These are phyloP conservation scores for Psittacula echo DNA, from an alignment of 2,797 vertebrate species.

Conservation along the genomic window DNA sequence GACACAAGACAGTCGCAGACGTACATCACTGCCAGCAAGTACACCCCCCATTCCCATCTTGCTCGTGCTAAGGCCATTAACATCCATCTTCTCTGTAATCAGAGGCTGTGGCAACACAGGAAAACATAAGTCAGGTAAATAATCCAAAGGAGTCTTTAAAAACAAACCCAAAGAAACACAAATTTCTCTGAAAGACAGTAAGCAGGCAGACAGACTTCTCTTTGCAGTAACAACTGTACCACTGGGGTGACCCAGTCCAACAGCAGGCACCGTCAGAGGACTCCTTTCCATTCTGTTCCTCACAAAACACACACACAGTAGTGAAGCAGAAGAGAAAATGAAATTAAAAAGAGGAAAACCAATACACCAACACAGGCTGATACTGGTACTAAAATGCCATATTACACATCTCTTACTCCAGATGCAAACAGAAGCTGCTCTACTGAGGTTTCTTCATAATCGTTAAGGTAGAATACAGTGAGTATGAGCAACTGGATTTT, in stretches of 20 bases:
- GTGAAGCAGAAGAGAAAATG: not conserved
- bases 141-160: not conserved
- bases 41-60: not conserved
- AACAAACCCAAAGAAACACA: not conserved
- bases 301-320: not conserved
- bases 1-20: rapidly evolving
- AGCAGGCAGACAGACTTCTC: not conserved
- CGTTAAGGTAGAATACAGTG: not conserved
- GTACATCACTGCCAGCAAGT: not conserved
- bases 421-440: not conserved
- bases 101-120: not conserved
- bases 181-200: not conserved
- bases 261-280: not conserved
- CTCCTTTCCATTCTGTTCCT: not conserved
- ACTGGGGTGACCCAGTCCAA: not conserved
- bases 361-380: not conserved
- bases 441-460: not conserved
- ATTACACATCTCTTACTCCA: not conserved
- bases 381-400: not conserved
- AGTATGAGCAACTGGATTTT: not conserved
- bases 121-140: not conserved
- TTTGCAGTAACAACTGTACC: not conserved
- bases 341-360: not conserved
- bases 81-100: not conserved
- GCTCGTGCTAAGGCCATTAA: not conserved